phyloP scores from a whole-genome alignment of 2,888 invertebrate species.

The Patella pellucida region DNA sequence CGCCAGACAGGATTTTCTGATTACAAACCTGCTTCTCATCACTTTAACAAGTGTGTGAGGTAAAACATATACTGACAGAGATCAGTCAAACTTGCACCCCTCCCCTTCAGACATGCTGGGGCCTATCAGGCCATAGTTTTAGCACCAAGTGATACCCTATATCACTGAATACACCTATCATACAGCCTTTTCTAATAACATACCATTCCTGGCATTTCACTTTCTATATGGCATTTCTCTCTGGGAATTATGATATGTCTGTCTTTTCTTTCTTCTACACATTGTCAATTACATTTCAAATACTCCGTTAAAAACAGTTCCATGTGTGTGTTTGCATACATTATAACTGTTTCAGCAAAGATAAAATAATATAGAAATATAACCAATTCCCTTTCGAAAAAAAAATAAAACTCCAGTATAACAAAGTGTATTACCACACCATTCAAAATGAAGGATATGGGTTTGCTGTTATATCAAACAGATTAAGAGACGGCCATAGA shows the following conservation, averaged over 20 bases:
- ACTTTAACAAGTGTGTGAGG: slow-evolving; percentile 10
- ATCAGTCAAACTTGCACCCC: slow-evolving; percentile 4
- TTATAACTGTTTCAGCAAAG: too few relatives aligned
- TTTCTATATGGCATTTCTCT: slow-evolving; percentile 8
- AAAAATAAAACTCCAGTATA: too few relatives aligned
- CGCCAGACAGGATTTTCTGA: slow-evolving; percentile 19
- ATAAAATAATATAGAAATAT: too few relatives aligned
- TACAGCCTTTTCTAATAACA: slow-evolving; percentile 7
- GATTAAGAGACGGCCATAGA: too few relatives aligned
- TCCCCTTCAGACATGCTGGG: slow-evolving; percentile 6
- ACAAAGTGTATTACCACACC: too few relatives aligned
- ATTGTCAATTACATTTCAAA: slow-evolving; percentile 10
- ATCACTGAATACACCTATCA: background rate
- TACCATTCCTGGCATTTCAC: slow-evolving; percentile 7
- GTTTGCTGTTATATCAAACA: too few relatives aligned
- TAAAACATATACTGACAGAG: slow-evolving; percentile 1
- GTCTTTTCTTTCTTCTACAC: background rate
- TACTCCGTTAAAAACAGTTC: background rate
- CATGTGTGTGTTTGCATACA: too few relatives aligned
- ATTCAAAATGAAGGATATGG: too few relatives aligned
- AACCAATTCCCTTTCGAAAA: too few relatives aligned
- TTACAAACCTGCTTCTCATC: slow-evolving; percentile 11
- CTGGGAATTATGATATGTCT: background rate
- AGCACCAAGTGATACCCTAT: slow-evolving; percentile 1
- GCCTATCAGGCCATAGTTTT: slow-evolving; percentile 13